Percentiles rank a stretch among this genome's conserved stretches.
Conservation (phyloP, 2,797 vertebrate species). For the Neosalanx taihuensis region DNA sequence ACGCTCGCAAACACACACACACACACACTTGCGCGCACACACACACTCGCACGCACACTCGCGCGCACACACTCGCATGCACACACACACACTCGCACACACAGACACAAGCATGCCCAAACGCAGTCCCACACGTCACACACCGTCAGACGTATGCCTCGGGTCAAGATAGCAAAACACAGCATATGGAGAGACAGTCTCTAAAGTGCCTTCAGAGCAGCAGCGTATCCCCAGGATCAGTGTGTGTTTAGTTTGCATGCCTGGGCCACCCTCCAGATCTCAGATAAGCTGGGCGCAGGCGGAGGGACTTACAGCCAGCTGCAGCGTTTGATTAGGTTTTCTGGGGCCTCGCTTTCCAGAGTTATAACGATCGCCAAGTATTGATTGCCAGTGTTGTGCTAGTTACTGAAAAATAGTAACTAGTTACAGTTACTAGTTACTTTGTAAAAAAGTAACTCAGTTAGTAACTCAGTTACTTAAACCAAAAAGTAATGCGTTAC, state of each 20-base stretch:
- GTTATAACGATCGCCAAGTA: slow-evolving; percentile 33
- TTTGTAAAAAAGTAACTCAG: too few species aligned
- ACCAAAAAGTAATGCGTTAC: too few species aligned
- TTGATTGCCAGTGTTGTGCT: slow-evolving; percentile 42
- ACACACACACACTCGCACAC: background rate
- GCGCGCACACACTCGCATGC: background rate
- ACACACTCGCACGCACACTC: slow-evolving; percentile 6
- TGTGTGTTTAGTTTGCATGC: slow-evolving; percentile 28
- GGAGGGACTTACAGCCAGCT: slow-evolving; percentile 36
- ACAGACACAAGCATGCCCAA: too few species aligned
- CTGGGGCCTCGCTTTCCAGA: slow-evolving; percentile 40
- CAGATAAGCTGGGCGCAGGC: slow-evolving; percentile 42
- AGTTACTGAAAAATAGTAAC: too few species aligned
- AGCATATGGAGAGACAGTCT: slow-evolving; percentile 54
- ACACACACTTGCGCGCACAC: slow-evolving; percentile 1
- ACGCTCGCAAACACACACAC: background rate
- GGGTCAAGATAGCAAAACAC: slow-evolving; percentile 61
- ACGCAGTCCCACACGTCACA: background rate
- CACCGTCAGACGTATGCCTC: slow-evolving; percentile 52
- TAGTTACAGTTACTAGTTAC: too few species aligned
- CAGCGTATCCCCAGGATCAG: slow-evolving; percentile 40
- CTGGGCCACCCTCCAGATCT: slow-evolving; percentile 18
- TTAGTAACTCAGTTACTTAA: too few species aligned
- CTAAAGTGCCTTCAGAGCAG: slow-evolving; percentile 36
- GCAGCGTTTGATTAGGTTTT: slow-evolving; percentile 53